A percentile compares a stretch with the other conserved stretches of the same genome.
phyloP scores from a whole-genome alignment of 2,113 vertebrate genomes.

The Crotalus viridis region DNA sequence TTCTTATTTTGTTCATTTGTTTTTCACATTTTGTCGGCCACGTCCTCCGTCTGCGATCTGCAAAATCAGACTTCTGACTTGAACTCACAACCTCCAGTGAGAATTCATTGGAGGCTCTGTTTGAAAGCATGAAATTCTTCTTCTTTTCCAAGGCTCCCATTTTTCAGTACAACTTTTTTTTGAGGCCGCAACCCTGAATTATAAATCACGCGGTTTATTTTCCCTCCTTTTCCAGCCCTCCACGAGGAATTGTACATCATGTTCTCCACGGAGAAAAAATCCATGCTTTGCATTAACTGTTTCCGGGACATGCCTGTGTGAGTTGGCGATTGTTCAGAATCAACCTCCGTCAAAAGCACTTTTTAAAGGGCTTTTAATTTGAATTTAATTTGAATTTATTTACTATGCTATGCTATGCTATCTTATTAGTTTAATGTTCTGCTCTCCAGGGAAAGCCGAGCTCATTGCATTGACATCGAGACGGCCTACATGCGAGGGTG shows the following conservation, averaged over 20 bases:
- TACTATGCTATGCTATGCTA: too few species aligned
- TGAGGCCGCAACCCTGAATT: not conserved
- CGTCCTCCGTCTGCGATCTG: not conserved
- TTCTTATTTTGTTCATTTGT: not conserved
- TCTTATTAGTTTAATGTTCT: not conserved
- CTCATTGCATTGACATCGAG: conserved; percentile 93
- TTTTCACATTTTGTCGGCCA: not conserved
- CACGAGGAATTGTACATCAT: conserved; percentile 93
- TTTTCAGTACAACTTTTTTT: not conserved
- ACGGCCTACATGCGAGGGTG: conserved; percentile 90
- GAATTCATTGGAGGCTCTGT: not conserved
- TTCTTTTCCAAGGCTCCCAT: not conserved
- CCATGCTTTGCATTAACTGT: conserved; percentile 94
- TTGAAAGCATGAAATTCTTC: not conserved
- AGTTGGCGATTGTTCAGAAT: conserved; percentile 46
- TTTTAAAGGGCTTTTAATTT: not conserved
- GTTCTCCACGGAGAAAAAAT: conserved; percentile 92
- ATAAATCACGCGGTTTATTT: not conserved
- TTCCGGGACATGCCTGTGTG: conserved; percentile 96
- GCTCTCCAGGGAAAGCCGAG: conserved; percentile 81
- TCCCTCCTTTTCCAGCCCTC: conserved; percentile 71
- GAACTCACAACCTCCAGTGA: not conserved
- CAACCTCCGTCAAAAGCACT: not conserved
- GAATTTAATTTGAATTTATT: not conserved
- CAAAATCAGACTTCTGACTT: not conserved